Evolutionary conservation across 2,113 vertebrate species (phyloP).

Genomic region (Pelecanus crispus): DNA sequence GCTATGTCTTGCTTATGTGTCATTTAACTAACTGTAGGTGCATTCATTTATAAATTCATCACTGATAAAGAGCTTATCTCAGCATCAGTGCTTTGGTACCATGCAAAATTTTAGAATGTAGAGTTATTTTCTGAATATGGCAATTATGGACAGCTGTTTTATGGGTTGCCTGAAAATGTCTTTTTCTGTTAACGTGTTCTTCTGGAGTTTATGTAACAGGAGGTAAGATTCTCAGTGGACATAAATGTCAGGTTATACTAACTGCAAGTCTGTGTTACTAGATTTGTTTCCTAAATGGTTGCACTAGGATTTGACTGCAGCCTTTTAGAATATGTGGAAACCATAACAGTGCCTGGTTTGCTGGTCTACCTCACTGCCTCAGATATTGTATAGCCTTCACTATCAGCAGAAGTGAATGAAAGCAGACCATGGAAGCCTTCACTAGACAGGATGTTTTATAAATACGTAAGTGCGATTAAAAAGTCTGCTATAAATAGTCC

Average conservation of each 20-base stretch:
- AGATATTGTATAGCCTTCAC: background rate
- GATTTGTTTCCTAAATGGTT: background rate
- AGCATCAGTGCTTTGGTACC: background rate
- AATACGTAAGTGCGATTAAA: background rate
- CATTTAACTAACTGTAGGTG: background rate
- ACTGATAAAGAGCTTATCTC: background rate
- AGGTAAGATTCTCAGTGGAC: background rate
- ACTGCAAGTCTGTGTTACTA: background rate
- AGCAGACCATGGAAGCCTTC: background rate
- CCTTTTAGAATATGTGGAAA: background rate
- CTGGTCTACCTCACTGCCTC: background rate
- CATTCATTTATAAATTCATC: background rate
- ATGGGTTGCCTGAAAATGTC: background rate
- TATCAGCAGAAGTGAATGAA: slow-evolving; percentile 33
- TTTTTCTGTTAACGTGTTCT: background rate
- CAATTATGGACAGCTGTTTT: background rate
- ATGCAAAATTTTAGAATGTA: background rate
- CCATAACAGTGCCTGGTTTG: background rate
- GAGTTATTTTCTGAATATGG: background rate
- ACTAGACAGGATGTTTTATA: slow-evolving; percentile 17
- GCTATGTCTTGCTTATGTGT: background rate
- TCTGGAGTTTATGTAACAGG: background rate
- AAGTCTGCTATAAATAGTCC: slow-evolving; percentile 57
- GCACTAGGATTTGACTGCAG: background rate
- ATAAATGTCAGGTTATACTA: background rate